Conservation (phyloP, 2,888 invertebrate genomes). For the Trichacis sp. region DNA sequence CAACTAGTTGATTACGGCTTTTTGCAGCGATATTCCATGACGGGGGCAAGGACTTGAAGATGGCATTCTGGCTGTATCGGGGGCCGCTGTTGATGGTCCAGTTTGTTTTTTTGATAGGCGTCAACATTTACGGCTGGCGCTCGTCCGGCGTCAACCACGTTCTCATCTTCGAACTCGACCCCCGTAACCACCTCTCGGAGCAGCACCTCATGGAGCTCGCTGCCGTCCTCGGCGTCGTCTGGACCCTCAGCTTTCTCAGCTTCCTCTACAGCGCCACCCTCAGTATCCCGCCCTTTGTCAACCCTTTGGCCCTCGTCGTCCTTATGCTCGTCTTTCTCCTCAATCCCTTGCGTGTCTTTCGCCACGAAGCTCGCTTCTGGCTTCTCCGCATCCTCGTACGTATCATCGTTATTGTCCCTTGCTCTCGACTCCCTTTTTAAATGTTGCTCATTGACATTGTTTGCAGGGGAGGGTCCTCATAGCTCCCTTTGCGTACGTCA, state of each 20-base stretch:
- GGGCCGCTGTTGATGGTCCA: constrained; percentile 93
- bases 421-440: background rate
- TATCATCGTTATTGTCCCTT: background rate
- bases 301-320: constrained; percentile 86
- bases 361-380: constrained; percentile 96
- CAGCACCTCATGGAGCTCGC: constrained; percentile 96
- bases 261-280: constrained; percentile 86
- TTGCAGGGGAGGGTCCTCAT: constrained; percentile 83
- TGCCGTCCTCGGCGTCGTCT: constrained; percentile 92
- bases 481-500: constrained; percentile 93
- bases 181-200: constrained; percentile 92
- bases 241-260: constrained; percentile 90
- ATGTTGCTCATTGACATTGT: background rate
- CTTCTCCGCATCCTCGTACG: constrained; percentile 87
- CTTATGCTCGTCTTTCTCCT: constrained; percentile 87
- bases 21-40: constrained; percentile 81
- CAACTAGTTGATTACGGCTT: too few relatives aligned
- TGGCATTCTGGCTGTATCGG: constrained; percentile 92
- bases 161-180: constrained; percentile 96
- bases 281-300: constrained; percentile 91
- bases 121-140: constrained; percentile 97
- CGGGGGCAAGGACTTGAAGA: constrained; percentile 81
- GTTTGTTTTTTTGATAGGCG: constrained; percentile 93
- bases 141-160: constrained; percentile 98
- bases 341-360: constrained; percentile 92